phyloP scores from a whole-genome alignment of 2,888 invertebrate species.

The Drosophila trichaetosa region DNA sequence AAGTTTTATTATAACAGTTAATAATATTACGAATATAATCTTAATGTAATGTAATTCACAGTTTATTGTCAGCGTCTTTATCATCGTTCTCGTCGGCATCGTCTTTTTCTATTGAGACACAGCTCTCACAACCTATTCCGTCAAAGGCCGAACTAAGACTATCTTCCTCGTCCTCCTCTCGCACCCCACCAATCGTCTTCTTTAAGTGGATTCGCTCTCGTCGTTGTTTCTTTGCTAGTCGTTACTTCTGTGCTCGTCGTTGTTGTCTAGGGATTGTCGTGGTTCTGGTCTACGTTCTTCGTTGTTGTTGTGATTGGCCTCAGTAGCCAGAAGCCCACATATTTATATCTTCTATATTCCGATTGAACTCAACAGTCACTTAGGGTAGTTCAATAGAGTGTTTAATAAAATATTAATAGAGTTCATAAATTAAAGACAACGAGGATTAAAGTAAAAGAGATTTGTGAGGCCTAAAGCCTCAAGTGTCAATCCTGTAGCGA shows the following conservation, averaged over 20 bases:
- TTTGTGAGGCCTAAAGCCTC: conserved; percentile 5
- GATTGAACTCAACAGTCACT: background rate
- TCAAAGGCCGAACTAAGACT: background rate
- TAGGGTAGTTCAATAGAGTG: background rate
- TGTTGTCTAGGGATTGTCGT: background rate
- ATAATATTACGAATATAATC: background rate
- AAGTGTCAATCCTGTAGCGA: conserved; percentile 16
- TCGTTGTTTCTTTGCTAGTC: background rate
- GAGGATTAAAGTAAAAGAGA: background rate
- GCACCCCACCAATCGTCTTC: rapidly evolving
- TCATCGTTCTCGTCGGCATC: background rate
- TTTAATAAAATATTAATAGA: background rate
- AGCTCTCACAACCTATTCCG: too few relatives aligned
- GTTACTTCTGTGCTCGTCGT: background rate
- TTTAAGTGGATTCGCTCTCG: background rate
- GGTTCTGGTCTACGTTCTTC: background rate
- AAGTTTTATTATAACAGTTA: background rate
- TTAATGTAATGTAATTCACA: background rate
- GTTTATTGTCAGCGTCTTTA: background rate
- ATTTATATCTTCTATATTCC: background rate
- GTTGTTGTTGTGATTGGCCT: too few relatives aligned
- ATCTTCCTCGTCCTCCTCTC: background rate
- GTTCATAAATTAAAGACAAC: background rate
- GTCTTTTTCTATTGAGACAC: background rate
- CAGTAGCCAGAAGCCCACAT: background rate